phyloP scores from a whole-genome alignment of 2,797 vertebrate species.

The Centropyge bicolor region DNA sequence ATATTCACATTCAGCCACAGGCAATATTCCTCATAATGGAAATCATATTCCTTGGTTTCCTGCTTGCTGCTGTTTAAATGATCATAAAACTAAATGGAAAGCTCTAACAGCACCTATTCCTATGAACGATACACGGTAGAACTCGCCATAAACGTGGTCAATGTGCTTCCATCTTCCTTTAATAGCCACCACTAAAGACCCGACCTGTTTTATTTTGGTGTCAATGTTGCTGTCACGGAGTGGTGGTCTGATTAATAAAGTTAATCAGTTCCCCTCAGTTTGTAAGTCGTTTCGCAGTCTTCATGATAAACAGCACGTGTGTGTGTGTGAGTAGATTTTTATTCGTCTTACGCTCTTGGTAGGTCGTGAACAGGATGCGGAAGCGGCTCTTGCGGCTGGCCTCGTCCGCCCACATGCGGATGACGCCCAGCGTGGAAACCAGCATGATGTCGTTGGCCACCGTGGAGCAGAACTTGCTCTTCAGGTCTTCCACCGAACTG shows the following conservation, averaged over 20 bases:
- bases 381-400: slow-evolving; percentile 95
- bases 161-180: slow-evolving; percentile 40
- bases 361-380: slow-evolving; percentile 99
- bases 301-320: background rate
- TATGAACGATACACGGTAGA: slow-evolving; percentile 18
- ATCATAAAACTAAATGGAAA: slow-evolving; percentile 67
- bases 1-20: slow-evolving; percentile 33
- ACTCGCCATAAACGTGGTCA: slow-evolving; percentile 48
- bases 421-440: slow-evolving; percentile 92
- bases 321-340: background rate
- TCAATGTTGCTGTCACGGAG: slow-evolving; percentile 9
- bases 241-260: slow-evolving; percentile 17
- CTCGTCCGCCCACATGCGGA: slow-evolving; percentile 99
- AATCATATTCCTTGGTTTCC: slow-evolving; percentile 48
- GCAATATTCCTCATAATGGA: slow-evolving; percentile 48
- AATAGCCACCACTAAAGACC: slow-evolving; percentile 41
- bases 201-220: slow-evolving; percentile 48
- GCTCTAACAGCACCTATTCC: slow-evolving; percentile 50
- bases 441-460: slow-evolving; percentile 99
- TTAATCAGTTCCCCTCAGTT: slow-evolving; percentile 22
- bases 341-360: slow-evolving; percentile 95
- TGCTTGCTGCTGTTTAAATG: slow-evolving; percentile 62
- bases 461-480: slow-evolving; percentile 98
- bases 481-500: slow-evolving; percentile 95
- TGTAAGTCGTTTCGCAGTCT: slow-evolving; percentile 28